Conservation (phyloP, 2,888 invertebrate species). For the Drosophila parthenogenetica region DNA sequence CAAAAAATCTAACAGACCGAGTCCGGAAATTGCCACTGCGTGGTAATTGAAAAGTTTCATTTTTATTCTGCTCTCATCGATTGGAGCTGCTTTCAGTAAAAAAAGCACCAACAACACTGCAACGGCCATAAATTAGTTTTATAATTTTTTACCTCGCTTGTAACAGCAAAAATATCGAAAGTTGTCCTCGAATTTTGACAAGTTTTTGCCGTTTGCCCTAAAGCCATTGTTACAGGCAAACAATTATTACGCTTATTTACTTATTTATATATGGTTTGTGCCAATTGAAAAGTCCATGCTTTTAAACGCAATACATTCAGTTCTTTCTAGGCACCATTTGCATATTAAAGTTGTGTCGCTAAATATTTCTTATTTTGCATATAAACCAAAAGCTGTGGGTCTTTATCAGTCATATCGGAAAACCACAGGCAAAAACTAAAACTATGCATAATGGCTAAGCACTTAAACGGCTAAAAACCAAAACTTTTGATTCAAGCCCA, state of each 20-base stretch:
- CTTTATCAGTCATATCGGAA: too few relatives aligned
- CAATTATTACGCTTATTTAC: constrained; percentile 16
- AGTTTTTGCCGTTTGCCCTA: constrained; percentile 38
- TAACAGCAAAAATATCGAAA: constrained; percentile 42
- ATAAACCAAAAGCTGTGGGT: too few relatives aligned
- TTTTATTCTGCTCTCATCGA: constrained; percentile 12
- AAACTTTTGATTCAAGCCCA: too few relatives aligned
- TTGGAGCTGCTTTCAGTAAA: constrained; percentile 30
- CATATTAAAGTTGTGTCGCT: too few relatives aligned
- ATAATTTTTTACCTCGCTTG: constrained; percentile 45
- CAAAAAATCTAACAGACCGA: constrained; percentile 30
- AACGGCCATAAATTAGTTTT: constrained; percentile 64
- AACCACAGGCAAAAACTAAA: too few relatives aligned
- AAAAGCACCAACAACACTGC: constrained; percentile 51
- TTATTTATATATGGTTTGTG: neutral
- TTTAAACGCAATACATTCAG: too few relatives aligned
- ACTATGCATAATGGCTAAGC: too few relatives aligned
- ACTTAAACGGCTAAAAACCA: too few relatives aligned
- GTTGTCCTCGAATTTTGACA: constrained; percentile 54
- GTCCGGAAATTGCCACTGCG: constrained; percentile 66
- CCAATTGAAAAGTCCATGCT: too few relatives aligned
- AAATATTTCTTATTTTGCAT: too few relatives aligned
- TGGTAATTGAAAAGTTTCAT: constrained; percentile 64
- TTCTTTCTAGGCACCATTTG: too few relatives aligned
- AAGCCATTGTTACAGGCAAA: constrained; percentile 21